A percentile compares a stretch with the other conserved stretches of the same genome.
phyloP scores from a whole-genome alignment of 2,888 invertebrate species.

The Xanthorhoe designata region DNA sequence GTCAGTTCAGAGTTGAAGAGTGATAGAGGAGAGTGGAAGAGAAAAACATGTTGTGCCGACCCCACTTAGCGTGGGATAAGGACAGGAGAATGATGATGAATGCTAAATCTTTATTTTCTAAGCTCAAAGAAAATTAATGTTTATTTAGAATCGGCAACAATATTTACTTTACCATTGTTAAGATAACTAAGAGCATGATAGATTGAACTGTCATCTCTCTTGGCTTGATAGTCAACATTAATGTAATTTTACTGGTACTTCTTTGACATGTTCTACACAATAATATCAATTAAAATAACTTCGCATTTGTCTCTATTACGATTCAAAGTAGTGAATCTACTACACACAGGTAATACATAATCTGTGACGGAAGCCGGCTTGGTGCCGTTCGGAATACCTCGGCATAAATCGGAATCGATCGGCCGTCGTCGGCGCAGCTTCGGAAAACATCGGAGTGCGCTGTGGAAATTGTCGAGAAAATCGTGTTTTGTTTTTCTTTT shows the following conservation, averaged over 20 bases:
- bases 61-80: too few species aligned
- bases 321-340: conserved; percentile 6
- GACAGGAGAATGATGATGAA: too few species aligned
- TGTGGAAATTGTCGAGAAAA: conserved; percentile 33
- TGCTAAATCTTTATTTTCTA: too few species aligned
- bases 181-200: too few species aligned
- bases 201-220: too few species aligned
- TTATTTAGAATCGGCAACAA: background rate
- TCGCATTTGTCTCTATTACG: background rate
- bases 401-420: conserved; percentile 45
- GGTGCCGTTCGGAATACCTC: conserved; percentile 39
- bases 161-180: background rate
- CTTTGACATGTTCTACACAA: background rate
- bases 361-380: conserved; percentile 24
- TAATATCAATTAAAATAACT: background rate
- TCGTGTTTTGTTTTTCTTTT: conserved; percentile 28
- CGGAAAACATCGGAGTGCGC: conserved; percentile 22
- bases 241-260: background rate
- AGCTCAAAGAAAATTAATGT: too few species aligned
- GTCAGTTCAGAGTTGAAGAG: too few species aligned
- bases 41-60: too few species aligned
- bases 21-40: too few species aligned
- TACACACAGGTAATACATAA: conserved; percentile 29
- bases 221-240: too few species aligned
- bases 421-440: conserved; percentile 25